phyloP scores from a whole-genome alignment of 2,888 invertebrate genomes.

The Platycheirus rosarum region DNA sequence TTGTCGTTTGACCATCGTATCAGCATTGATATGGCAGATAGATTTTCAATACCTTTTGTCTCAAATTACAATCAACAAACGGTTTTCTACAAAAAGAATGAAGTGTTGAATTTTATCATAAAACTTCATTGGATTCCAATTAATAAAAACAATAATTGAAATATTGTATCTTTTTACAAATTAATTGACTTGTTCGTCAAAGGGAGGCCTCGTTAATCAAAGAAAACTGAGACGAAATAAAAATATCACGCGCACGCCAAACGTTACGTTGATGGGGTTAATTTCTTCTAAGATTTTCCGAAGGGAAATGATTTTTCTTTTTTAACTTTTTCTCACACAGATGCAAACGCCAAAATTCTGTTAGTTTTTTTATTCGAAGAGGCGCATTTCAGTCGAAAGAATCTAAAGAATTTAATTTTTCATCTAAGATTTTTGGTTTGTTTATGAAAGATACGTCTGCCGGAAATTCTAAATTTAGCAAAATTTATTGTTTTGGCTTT shows the following conservation, averaged over 20 bases:
- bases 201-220: neutral
- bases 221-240: constrained; percentile 15
- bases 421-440: neutral
- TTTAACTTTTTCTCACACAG: constrained; percentile 27
- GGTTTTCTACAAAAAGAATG: neutral
- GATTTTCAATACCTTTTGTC: constrained; percentile 3
- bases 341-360: constrained; percentile 5
- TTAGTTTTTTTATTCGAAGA: neutral
- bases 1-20: constrained; percentile 14
- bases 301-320: constrained; percentile 4
- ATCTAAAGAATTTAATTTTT: constrained; percentile 28
- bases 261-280: neutral
- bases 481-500: neutral
- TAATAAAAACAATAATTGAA: neutral
- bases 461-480: constrained; percentile 3
- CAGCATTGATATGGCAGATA: constrained; percentile 1
- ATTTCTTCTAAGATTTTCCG: neutral
- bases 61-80: constrained; percentile 16
- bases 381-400: neutral
- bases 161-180: constrained; percentile 15
- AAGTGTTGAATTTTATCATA: constrained; percentile 11
- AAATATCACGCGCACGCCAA: constrained; percentile 4
- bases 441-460: neutral
- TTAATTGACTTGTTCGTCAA: constrained; percentile 23
- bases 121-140: constrained; percentile 18